Percentiles rank a stretch among this genome's conserved stretches.
These are phyloP conservation scores for Cladorhizidae sp. DNA, from an alignment of 37 sponge, comb jelly and placozoan genomes.

Conservation along the genomic window DNA sequence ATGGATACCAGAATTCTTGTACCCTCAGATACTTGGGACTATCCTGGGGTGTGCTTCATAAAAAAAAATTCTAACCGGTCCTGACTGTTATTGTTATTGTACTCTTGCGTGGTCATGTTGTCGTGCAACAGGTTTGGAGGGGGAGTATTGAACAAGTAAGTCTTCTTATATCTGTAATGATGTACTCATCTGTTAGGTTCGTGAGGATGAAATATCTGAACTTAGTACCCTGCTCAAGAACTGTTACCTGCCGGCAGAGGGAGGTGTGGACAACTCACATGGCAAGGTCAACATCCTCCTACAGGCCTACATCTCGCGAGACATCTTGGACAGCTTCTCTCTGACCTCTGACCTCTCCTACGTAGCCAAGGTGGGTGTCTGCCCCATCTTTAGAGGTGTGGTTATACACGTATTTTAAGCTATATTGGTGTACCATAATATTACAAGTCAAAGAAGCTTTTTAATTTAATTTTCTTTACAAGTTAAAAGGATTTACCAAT, in stretches of 20 bases:
- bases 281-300: constrained; percentile 96
- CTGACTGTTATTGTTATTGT: neutral
- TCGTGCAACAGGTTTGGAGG: no score
- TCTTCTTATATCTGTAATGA: constrained; percentile 7
- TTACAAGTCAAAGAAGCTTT: no score
- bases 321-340: constrained; percentile 84
- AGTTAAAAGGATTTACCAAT: no score
- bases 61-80: no score
- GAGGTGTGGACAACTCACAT: constrained; percentile 87
- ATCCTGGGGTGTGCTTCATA: no score
- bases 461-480: no score
- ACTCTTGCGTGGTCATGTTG: no score
- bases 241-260: constrained; percentile 64
- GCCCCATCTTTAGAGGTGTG: no score
- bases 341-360: constrained; percentile 93
- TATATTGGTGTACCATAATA: no score
- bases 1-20: no score
- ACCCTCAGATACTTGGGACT: no score
- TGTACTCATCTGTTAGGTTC: constrained; percentile 75
- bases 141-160: neutral
- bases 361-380: constrained; percentile 76
- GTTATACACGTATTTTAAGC: no score
- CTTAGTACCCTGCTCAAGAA: constrained; percentile 37
- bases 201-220: constrained; percentile 93
- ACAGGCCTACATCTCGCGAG: constrained; percentile 85